Evolutionary conservation across 2,888 invertebrate species (phyloP).

Genomic region (Acrobasis suavella): DNA sequence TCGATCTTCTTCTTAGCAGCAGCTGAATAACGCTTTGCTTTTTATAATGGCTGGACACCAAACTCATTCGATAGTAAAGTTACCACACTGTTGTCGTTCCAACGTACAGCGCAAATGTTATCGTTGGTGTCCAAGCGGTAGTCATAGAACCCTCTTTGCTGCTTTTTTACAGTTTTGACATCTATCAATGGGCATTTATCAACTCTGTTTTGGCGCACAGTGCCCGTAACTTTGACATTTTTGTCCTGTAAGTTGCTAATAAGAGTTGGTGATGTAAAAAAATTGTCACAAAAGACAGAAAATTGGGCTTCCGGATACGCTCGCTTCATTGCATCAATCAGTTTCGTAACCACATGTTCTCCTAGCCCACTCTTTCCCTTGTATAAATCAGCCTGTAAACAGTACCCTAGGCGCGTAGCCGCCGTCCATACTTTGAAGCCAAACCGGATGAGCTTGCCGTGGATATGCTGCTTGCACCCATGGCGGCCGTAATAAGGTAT

Average conservation of each 20-base stretch:
- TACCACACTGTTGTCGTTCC: constrained; percentile 32
- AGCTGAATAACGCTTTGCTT: constrained; percentile 27
- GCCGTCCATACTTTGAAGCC: constrained; percentile 36
- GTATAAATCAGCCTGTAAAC: too few species aligned
- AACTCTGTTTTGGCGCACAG: constrained; percentile 25
- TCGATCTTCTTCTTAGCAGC: constrained; percentile 13
- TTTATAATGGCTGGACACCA: constrained; percentile 28
- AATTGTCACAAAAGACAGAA: constrained; percentile 26
- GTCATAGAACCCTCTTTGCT: constrained; percentile 25
- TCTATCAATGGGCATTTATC: constrained; percentile 28
- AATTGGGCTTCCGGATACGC: constrained; percentile 13
- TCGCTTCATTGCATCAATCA: constrained; percentile 10
- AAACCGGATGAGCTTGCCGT: constrained; percentile 34
- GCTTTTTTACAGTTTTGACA: constrained; percentile 25
- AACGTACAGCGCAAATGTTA: constrained; percentile 29
- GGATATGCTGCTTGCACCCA: constrained; percentile 41
- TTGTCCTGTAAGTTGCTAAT: constrained; percentile 12
- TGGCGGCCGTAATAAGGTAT: constrained; percentile 44
- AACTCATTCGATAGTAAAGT: constrained; percentile 30
- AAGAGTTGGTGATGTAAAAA: constrained; percentile 24
- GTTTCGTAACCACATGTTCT: constrained; percentile 23
- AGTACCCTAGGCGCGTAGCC: too few species aligned
- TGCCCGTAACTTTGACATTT: constrained; percentile 20
- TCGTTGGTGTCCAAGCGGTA: constrained; percentile 9
- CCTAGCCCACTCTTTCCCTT: too few species aligned